Evolutionary conservation across 1,140 invertebrate species (phyloP).

Genomic region (Camponotus vicinus): DNA sequence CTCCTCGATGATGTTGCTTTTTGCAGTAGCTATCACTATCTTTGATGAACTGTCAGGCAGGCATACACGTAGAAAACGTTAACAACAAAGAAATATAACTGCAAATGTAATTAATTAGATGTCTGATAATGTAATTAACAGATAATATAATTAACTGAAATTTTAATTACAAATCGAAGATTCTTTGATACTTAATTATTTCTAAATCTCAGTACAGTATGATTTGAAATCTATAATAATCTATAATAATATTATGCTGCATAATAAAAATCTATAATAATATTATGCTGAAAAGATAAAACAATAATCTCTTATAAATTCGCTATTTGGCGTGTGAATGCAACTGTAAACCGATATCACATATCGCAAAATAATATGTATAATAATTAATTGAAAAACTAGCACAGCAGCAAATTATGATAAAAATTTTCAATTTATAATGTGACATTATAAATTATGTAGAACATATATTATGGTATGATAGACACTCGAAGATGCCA

Average conservation of each 20-base stretch:
- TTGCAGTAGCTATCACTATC: constrained; percentile 34
- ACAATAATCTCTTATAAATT: not conserved
- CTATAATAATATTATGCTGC: too few species aligned
- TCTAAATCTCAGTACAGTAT: not conserved
- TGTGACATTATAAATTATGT: constrained; percentile 21
- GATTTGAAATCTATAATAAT: not conserved
- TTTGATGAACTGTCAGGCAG: not conserved
- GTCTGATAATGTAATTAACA: not conserved
- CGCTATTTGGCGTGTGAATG: not conserved
- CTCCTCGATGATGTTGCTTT: constrained; percentile 15
- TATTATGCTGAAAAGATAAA: constrained; percentile 1
- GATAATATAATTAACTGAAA: not conserved
- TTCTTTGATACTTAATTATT: not conserved
- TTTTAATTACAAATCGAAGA: not conserved
- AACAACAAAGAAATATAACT: not conserved
- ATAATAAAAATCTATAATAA: not conserved
- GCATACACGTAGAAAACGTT: not conserved
- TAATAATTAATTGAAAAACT: constrained; percentile 33
- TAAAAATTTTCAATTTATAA: constrained; percentile 36
- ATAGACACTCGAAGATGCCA: constrained; percentile 43
- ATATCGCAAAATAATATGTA: not conserved
- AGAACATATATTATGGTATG: constrained; percentile 15
- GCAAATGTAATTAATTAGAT: not conserved
- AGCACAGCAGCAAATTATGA: constrained; percentile 8
- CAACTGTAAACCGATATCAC: not conserved